Percentiles rank a stretch among this genome's conserved stretches.
These are phyloP conservation scores for Octodonta nipae DNA, from an alignment of 2,888 invertebrate genomes.

Conservation along the genomic window DNA sequence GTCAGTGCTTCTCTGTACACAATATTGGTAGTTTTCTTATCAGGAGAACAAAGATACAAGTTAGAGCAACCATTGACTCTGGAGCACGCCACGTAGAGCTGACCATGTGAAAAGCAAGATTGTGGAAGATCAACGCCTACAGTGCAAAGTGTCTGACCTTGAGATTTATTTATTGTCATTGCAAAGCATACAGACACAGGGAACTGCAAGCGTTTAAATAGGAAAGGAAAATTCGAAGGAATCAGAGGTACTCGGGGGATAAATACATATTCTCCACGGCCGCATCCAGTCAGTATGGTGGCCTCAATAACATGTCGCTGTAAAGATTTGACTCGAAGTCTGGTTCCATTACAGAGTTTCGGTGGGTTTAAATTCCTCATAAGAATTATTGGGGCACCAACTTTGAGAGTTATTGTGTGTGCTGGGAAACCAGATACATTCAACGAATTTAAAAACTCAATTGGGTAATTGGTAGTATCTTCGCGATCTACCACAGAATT, in stretches of 20 bases:
- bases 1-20: conserved; percentile 1
- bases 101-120: neutral
- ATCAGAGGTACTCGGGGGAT: no score
- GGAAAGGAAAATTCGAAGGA: conserved; percentile 8
- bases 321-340: conserved; percentile 16
- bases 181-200: conserved; percentile 12
- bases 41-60: neutral
- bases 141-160: conserved; percentile 17
- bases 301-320: conserved; percentile 21
- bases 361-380: neutral
- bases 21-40: neutral
- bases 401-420: neutral
- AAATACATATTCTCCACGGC: neutral
- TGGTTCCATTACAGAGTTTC: conserved; percentile 18
- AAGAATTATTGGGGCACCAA: neutral
- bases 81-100: neutral
- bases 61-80: neutral
- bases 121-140: neutral
- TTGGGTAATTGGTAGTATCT: conserved; percentile 8
- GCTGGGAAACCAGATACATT: neutral
- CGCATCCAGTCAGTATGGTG: conserved; percentile 10
- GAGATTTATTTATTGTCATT: conserved; percentile 25
- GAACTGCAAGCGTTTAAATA: conserved; percentile 11
- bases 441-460: neutral
- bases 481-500: neutral